Evolutionary conservation across 2,113 vertebrate species (phyloP), one percentile per base, ranked within the genome.

Genomic region (Ondatra zibethicus): DNA sequence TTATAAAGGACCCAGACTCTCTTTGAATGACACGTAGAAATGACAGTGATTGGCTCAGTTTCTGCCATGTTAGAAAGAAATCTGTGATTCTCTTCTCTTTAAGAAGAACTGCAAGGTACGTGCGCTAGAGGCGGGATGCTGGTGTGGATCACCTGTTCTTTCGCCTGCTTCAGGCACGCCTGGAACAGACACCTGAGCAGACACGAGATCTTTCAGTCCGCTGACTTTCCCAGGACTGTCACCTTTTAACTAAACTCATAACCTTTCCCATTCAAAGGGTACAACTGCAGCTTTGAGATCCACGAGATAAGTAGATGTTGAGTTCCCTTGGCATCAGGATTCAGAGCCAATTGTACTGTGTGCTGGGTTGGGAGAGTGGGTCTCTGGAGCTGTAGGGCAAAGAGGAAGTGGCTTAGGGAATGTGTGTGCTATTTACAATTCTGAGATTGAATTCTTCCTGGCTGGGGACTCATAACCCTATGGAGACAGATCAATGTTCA

Each of bases 401-500:
- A 94, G 55, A 25, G 42, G 73, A 72, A 63, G n/a, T 72, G 65
- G 36, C 92, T 42, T 45, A 88, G 75, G 85, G 75, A 58, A 75
- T 1, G 8, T 68, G 52, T 14, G 12, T 88, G 58, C 81, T 89
- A 77, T 92, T 93, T 97, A 39, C 65, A 85, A 39, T 92, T 93
- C 16, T 95, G 87, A 68, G 96, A 96, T 45, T 66, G 82, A 55
- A 88, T 81, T 94, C 66, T 96, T 96, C 91, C 77, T 73, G 42
- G 16, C 68, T 87, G 52, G 92, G 45, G 65, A 88, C 65, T 61
- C 8, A 7, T 70, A 81, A 63, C 61, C 61, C 90, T 36, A 25
- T 47, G 65, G 95, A 88, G 86, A 90, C 86, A 61, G 89, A 96
- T 97, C 97, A 96, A 89, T 93, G 87, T 50, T 66, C 70, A 84